Evolutionary conservation across 2,888 invertebrate genomes (phyloP).

Genomic region (Leistus spinibarbis): DNA sequence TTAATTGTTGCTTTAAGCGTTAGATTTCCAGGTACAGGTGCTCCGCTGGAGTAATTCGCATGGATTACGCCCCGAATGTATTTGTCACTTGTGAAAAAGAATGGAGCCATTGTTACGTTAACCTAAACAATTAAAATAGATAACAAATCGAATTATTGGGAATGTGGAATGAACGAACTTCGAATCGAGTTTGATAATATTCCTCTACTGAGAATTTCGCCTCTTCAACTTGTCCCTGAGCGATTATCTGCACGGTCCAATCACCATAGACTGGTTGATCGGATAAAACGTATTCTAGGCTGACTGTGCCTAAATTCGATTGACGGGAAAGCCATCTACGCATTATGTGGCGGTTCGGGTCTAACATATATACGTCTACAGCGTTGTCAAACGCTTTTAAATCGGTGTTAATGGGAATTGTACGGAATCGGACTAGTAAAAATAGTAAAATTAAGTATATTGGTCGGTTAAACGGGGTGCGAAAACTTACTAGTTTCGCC

Average conservation of each 20-base stretch:
- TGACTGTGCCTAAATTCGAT: slow-evolving; percentile 93
- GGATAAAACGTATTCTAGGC: slow-evolving; percentile 85
- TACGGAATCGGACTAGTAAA: slow-evolving; percentile 79
- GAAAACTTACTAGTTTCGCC: slow-evolving; percentile 73
- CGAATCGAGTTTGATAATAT: slow-evolving; percentile 93
- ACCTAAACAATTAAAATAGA: slow-evolving; percentile 60
- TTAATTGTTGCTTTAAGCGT: slow-evolving; percentile 81
- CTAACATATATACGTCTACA: slow-evolving; percentile 89
- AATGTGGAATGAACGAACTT: slow-evolving; percentile 62
- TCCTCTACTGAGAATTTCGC: slow-evolving; percentile 88
- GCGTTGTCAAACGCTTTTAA: slow-evolving; percentile 89
- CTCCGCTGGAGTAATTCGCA: slow-evolving; percentile 96
- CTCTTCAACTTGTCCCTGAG: slow-evolving; percentile 87
- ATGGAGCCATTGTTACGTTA: slow-evolving; percentile 94
- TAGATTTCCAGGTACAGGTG: slow-evolving; percentile 87
- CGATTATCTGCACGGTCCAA: slow-evolving; percentile 88
- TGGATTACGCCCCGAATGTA: slow-evolving; percentile 85
- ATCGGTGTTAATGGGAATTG: slow-evolving; percentile 91
- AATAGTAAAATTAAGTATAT: neutral
- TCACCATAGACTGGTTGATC: slow-evolving; percentile 92
- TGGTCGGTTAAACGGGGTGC: neutral
- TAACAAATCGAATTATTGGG: neutral
- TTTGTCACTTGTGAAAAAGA: slow-evolving; percentile 86
- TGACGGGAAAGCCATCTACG: slow-evolving; percentile 93
- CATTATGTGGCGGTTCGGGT: slow-evolving; percentile 86